A percentile compares a stretch with the other conserved stretches of the same genome.
Conservation (phyloP, 2,113 vertebrate species). For the Eleginops maclovinus region DNA sequence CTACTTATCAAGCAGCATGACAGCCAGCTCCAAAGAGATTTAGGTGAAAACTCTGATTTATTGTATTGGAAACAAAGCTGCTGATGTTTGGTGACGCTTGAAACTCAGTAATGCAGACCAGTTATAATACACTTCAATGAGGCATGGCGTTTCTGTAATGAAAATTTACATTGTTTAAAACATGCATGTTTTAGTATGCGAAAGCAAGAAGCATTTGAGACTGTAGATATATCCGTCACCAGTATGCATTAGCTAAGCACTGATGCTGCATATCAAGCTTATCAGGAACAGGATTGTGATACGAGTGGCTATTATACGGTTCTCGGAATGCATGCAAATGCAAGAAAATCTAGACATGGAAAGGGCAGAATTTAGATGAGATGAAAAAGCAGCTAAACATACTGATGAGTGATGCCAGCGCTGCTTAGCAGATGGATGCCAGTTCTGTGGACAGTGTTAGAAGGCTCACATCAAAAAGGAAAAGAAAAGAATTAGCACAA, state of each 20-base stretch:
- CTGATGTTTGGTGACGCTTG: not conserved
- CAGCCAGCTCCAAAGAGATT: not conserved
- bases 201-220: not conserved
- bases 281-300: not conserved
- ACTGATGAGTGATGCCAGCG: not conserved
- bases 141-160: not conserved
- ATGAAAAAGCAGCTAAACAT: not conserved
- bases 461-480: conserved; percentile 3
- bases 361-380: not conserved
- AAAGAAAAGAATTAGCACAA: not conserved
- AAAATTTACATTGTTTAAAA: conserved; percentile 19
- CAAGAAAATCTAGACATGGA: not conserved
- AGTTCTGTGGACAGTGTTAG: not conserved
- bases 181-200: not conserved
- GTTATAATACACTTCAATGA: not conserved
- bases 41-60: conserved; percentile 28
- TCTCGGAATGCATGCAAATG: not conserved
- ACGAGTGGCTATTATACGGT: not conserved
- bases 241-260: not conserved
- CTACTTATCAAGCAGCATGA: no score
- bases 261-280: not conserved
- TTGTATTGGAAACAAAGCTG: not conserved
- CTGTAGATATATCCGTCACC: not conserved
- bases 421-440: not conserved
- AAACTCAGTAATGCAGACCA: not conserved